Evolutionary conservation across 1,140 invertebrate genomes (phyloP), one percentile per base, ranked within the genome.

Genomic region (Steinernema khuongi): DNA sequence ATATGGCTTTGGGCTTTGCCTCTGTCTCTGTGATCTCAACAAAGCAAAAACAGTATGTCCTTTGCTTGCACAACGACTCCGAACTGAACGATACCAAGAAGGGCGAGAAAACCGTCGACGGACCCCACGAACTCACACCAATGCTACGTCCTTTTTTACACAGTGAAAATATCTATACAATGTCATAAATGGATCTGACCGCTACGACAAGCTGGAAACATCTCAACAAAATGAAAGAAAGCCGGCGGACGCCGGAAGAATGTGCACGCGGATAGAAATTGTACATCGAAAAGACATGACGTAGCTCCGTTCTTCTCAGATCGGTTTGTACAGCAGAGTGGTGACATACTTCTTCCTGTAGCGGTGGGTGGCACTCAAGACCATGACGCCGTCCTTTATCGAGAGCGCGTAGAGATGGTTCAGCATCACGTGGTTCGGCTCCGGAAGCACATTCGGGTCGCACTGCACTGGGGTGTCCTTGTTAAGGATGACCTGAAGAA

Each of bases 281-380:
- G 50, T 71, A 69, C 32, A 31, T 32, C 7, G 26, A 32, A 30
- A 41, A 1, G 0, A 17, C n/a, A n/a, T 31, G 44, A 19, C 7
- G 18, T 30, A 31, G 29, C 50, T 1, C 29, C n/a, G 50, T 4
- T 31, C 29, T 44, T 43, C 73, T 74, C 68, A 78, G 43, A 84
- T 85, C 17, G 96, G 96, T 87, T 98, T 98, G 86, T 99, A 99
- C 0, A 99, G 88, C n/a, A 98, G 87, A 1, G 96, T 98, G 4
- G 96, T 99, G 11, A 99, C 96, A 88, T 97, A 99, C 89, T 99
- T 99, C 89, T 97, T 97, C 68, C 94, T 90, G 86, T 97, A 98
- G 44, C 78, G 89, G 88, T 97, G 94, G 11, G 95, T 97, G 0
- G 94, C 94, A 83, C 93, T 96, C 1, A 99, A 87, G 30, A 99